Evolutionary conservation across 1,140 invertebrate species (phyloP), one percentile per base, ranked within the genome.

Genomic region (Caligus rogercresseyi): DNA sequence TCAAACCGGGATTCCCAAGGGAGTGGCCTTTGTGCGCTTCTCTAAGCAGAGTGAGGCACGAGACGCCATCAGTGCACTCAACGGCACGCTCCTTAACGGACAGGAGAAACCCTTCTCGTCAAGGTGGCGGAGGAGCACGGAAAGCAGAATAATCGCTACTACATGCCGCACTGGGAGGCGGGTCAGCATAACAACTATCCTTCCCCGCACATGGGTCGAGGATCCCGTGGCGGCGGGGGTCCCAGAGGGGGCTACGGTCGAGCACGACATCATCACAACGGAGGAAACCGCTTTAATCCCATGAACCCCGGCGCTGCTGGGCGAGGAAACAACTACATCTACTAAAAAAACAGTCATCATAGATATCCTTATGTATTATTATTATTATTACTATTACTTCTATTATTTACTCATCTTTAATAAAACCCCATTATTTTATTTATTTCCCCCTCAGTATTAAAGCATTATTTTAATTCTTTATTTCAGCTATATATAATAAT

Each of bases 41-140:
- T 84, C 86, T 69, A 85, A 83, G 70, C 78, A 84, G 64, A 84
- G 87, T 72, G 84, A 92, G 71, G 90, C 91, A 0, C 85, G 90
- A 69, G 81, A 84, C 63, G 90, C 91, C 19, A 91, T 94, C 66
- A 78, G 81, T 16, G 79, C 80, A 31, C 73, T 95, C 59, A 87
- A 93, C 72, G 89, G 89, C 52, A 83, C 24, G 16, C 15, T 20
- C 14, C 1, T 62, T 15, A 21, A 31, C 24, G 60, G 60, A 83
- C 64, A 81, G 86, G 67, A 84, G 87, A 21, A 84, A 87, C 84
- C 87, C 11, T 95, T 11, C 80, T 80, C 63, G 87, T 95, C 15
- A 87, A 86, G 77, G 78, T 93, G 68, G 91, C 90, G 0, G 89
- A 93, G 72, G 89, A 94, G 72, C 90, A 93, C 71, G 87, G 87